A percentile compares a stretch with the other conserved stretches of the same genome.
Evolutionary conservation across 1,140 invertebrate genomes (phyloP).

Genomic region (Oedothorax gibbosus): DNA sequence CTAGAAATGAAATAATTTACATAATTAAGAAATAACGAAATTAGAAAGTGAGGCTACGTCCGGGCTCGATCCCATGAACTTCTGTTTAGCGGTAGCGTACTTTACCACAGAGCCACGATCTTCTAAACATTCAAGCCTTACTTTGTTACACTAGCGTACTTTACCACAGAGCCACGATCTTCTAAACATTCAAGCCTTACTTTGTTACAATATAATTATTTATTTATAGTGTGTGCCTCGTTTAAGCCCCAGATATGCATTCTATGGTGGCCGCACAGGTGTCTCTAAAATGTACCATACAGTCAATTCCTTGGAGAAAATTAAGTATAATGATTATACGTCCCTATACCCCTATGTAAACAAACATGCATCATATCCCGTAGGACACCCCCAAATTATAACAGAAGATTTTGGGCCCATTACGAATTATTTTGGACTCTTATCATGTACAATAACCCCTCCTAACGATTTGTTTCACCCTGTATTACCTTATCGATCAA

Average conservation of each 20-base stretch:
- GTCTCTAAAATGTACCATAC: not conserved
- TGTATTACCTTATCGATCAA: not conserved
- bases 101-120: too few species aligned
- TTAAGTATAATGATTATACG: not conserved
- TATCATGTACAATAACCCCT: conserved; percentile 1
- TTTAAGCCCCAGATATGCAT: not conserved
- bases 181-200: too few species aligned
- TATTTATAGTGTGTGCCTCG: conserved; percentile 1
- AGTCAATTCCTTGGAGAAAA: not conserved
- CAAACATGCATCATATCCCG: not conserved
- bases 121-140: too few species aligned
- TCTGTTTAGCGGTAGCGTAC: too few species aligned
- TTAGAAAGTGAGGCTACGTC: too few species aligned
- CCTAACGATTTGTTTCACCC: conserved; percentile 3
- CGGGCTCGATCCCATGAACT: too few species aligned
- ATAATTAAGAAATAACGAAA: too few species aligned
- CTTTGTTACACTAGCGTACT: too few species aligned
- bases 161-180: too few species aligned
- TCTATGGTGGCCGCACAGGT: not conserved
- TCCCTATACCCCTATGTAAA: conserved; percentile 4
- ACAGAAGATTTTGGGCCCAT: not conserved
- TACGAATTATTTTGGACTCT: not conserved
- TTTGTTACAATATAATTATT: too few species aligned
- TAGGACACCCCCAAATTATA: not conserved
- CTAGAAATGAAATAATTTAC: too few species aligned